Evolutionary conservation across 2,797 vertebrate species (phyloP).

Genomic region (Megaceryle alcyon): DNA sequence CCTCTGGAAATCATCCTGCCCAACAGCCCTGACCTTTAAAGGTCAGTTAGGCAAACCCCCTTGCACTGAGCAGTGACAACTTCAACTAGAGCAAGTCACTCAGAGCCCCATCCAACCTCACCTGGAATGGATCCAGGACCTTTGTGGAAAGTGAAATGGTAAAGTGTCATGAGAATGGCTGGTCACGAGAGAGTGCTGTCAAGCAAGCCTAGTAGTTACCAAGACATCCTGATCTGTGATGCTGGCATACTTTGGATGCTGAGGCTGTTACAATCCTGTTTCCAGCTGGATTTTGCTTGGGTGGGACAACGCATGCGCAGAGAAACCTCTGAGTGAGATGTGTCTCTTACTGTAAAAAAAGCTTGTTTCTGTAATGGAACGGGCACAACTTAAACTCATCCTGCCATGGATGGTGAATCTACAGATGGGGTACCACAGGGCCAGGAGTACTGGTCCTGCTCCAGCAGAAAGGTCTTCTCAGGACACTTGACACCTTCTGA

Average conservation of each 20-base stretch:
- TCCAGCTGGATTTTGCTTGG: neutral
- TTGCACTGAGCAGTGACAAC: neutral
- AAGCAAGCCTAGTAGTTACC: neutral
- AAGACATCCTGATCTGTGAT: neutral
- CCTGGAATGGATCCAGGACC: neutral
- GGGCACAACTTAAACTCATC: neutral
- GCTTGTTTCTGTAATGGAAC: accelerated
- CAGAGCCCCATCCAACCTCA: too few relatives aligned
- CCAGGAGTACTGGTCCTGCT: neutral
- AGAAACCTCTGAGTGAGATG: neutral
- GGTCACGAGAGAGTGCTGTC: too few relatives aligned
- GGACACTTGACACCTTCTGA: neutral
- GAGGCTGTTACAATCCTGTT: neutral
- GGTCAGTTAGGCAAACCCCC: too few relatives aligned
- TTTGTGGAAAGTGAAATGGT: neutral
- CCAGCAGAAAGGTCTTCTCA: neutral
- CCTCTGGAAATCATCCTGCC: too few relatives aligned
- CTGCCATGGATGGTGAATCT: neutral
- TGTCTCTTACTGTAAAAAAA: neutral
- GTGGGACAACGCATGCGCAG: neutral
- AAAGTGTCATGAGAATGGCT: neutral
- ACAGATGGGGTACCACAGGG: neutral
- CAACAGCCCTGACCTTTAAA: too few relatives aligned
- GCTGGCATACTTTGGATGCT: neutral
- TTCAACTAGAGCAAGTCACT: neutral